These are phyloP conservation scores for Lynx canadensis DNA, from an alignment of 2,113 vertebrate species.

Conservation along the genomic window DNA sequence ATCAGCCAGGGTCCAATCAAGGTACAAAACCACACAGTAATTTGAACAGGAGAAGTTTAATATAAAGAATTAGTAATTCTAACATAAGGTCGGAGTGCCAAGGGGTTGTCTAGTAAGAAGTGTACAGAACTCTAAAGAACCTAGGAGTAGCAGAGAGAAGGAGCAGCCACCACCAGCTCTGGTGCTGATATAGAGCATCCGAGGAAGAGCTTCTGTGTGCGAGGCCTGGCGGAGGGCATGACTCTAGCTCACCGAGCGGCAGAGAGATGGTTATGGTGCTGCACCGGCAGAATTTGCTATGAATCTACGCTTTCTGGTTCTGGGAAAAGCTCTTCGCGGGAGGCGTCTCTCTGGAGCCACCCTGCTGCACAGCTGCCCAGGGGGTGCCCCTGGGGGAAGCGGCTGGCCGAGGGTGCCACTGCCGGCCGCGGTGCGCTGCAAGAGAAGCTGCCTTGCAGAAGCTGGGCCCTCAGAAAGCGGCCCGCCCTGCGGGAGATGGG, in stretches of 20 bases:
- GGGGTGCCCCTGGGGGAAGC: background rate
- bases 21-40: background rate
- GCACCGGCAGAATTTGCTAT: background rate
- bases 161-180: background rate
- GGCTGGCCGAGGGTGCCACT: background rate
- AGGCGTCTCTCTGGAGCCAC: background rate
- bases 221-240: background rate
- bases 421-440: too few relatives aligned
- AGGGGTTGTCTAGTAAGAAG: background rate
- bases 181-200: rapidly evolving
- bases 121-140: background rate
- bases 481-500: background rate
- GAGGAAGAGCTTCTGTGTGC: background rate
- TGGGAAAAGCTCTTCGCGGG: background rate
- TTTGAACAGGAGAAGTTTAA: background rate
- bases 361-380: background rate
- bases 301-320: background rate
- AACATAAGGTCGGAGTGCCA: background rate
- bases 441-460: background rate
- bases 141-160: background rate
- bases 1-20: background rate
- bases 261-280: rapidly evolving
- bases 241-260: background rate
- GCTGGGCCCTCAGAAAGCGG: background rate
- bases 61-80: background rate